Evolutionary conservation across 92 coral and sea anemone species (phyloP).

Genomic region (Phenganax stokvisi): DNA sequence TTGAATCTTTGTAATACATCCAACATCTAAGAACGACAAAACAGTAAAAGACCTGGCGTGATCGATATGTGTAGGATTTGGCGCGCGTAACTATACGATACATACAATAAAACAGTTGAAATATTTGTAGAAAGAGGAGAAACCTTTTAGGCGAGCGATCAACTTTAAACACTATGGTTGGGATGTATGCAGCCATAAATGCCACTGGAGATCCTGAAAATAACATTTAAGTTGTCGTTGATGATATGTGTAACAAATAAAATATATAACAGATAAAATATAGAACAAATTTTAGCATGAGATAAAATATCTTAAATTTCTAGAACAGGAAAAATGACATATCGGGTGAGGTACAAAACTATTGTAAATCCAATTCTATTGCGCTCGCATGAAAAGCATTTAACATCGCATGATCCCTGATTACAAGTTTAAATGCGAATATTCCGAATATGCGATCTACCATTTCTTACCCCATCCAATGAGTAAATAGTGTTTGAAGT

Average conservation of each 20-base stretch:
- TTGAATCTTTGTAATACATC: slow-evolving; percentile 60
- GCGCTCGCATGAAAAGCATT: too few species aligned
- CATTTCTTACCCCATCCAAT: slow-evolving; percentile 82
- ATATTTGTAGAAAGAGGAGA: not conserved
- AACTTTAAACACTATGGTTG: slow-evolving; percentile 16
- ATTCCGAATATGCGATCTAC: too few species aligned
- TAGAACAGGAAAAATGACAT: too few species aligned
- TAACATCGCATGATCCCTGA: too few species aligned
- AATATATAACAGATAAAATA: too few species aligned
- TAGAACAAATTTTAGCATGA: too few species aligned
- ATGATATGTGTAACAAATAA: too few species aligned
- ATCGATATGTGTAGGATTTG: too few species aligned
- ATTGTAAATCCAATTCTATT: too few species aligned
- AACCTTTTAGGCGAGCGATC: slow-evolving; percentile 18
- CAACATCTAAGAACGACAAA: slow-evolving; percentile 60
- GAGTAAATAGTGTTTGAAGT: slow-evolving; percentile 54
- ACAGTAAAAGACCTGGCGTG: not conserved
- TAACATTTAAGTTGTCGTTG: not conserved
- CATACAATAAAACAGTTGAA: slow-evolving; percentile 11
- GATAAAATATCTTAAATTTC: too few species aligned
- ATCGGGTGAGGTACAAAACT: too few species aligned
- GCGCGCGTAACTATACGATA: not conserved
- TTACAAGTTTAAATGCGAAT: too few species aligned
- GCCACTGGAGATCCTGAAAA: slow-evolving; percentile 21
- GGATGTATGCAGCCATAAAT: slow-evolving; percentile 26